Conservation (phyloP, 2,797 vertebrate species). For the Iguana delicatissima region DNA sequence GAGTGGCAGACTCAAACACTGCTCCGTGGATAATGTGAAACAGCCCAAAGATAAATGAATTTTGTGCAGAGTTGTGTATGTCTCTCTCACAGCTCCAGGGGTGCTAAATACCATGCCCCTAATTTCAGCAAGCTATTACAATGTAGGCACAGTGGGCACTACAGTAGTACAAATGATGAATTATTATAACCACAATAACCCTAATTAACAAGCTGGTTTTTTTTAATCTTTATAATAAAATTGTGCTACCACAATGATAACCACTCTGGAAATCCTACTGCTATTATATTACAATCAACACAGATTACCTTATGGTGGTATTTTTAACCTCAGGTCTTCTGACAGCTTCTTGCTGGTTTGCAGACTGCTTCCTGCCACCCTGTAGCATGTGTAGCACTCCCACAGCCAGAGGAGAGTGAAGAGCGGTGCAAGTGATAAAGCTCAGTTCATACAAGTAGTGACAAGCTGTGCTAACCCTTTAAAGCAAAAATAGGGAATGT, state of each 20-base stretch:
- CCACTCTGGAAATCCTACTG: slow-evolving; percentile 27
- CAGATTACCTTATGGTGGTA: slow-evolving; percentile 25
- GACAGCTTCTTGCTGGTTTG: slow-evolving; percentile 16
- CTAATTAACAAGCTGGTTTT: slow-evolving; percentile 37
- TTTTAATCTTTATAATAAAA: slow-evolving; percentile 44
- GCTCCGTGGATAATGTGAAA: not conserved
- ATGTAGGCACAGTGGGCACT: slow-evolving; percentile 14
- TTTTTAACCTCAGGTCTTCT: slow-evolving; percentile 35
- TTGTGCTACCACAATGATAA: slow-evolving; percentile 38
- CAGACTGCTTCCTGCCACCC: slow-evolving; percentile 2
- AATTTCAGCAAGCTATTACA: slow-evolving; percentile 22
- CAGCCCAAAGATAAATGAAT: not conserved
- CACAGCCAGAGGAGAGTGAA: not conserved
- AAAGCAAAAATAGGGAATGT: not conserved
- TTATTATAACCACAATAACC: slow-evolving; percentile 40
- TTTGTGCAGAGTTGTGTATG: not conserved
- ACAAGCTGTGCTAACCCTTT: not conserved
- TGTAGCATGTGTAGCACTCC: not conserved
- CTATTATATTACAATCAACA: slow-evolving; percentile 27
- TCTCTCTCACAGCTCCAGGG: not conserved
- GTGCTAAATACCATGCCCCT: slow-evolving; percentile 14
- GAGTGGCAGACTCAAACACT: not conserved
- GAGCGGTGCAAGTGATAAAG: not conserved
- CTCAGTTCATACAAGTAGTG: not conserved
- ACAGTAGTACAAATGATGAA: slow-evolving; percentile 20